phyloP scores from a whole-genome alignment of 2,797 vertebrate genomes.

The Pangasius krempfi region DNA sequence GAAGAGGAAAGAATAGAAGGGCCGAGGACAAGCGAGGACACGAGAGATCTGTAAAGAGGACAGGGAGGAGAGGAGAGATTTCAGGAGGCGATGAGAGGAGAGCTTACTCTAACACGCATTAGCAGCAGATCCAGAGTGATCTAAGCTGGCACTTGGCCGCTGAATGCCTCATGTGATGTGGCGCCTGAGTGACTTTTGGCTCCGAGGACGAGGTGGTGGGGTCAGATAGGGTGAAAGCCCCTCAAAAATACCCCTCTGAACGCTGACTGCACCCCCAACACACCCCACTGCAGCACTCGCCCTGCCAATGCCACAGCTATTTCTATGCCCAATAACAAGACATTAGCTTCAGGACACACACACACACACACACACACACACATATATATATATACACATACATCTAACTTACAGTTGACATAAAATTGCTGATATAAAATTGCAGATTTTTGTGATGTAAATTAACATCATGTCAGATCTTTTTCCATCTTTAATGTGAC shows the following conservation, averaged over 20 bases:
- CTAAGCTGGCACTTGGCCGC: slow-evolving; percentile 52
- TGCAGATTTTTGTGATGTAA: too few species aligned
- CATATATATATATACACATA: background rate
- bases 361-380: slow-evolving; percentile 13
- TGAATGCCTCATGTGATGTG: slow-evolving; percentile 52
- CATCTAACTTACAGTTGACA: background rate
- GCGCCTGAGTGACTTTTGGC: slow-evolving; percentile 57
- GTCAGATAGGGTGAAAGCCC: slow-evolving; percentile 33
- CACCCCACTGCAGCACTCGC: slow-evolving; percentile 34
- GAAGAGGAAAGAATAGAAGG: slow-evolving; percentile 11
- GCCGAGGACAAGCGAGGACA: slow-evolving; percentile 34
- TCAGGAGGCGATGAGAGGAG: slow-evolving; percentile 18
- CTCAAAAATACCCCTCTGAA: slow-evolving; percentile 50
- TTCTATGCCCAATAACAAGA: slow-evolving; percentile 46
- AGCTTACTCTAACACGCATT: slow-evolving; percentile 14
- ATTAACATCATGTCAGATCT: background rate
- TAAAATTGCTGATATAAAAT: background rate
- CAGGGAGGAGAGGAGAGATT: slow-evolving; percentile 27
- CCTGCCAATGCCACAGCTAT: slow-evolving; percentile 47
- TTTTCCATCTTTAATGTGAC: too few species aligned
- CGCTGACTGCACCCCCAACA: background rate
- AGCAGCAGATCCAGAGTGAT: slow-evolving; percentile 46
- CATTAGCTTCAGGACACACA: slow-evolving; percentile 14
- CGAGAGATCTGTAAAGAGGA: slow-evolving; percentile 21
- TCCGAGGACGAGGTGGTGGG: slow-evolving; percentile 21